phyloP scores from a whole-genome alignment of 2,888 invertebrate genomes.

The Synergus gifuensis region DNA sequence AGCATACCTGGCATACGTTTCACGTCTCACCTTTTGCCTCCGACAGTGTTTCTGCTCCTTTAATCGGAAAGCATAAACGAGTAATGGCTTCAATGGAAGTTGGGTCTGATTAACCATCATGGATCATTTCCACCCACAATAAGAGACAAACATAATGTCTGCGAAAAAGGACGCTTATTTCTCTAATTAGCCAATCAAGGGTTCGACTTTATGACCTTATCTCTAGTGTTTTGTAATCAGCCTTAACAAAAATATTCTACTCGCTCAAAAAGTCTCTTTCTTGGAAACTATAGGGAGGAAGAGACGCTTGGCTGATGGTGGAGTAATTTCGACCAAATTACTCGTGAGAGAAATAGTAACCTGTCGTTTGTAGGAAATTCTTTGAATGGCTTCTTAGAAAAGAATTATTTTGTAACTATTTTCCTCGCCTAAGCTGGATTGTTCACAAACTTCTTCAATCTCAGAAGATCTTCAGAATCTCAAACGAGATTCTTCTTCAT shows the following conservation, averaged over 20 bases:
- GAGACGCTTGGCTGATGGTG: neutral
- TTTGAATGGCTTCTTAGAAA: constrained; percentile 20
- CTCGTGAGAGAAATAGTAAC: constrained; percentile 26
- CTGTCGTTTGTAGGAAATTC: constrained; percentile 28
- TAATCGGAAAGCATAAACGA: neutral
- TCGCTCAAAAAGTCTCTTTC: constrained; percentile 1
- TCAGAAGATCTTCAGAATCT: no score
- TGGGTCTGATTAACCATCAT: constrained; percentile 19
- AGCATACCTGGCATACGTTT: constrained; percentile 12
- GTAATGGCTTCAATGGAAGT: constrained; percentile 5
- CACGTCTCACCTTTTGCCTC: constrained; percentile 12
- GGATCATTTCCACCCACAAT: constrained; percentile 13
- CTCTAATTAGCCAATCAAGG: constrained; percentile 3
- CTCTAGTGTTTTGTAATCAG: constrained; percentile 11
- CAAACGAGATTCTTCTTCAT: neutral
- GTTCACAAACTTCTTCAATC: constrained; percentile 8
- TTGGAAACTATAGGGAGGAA: constrained; percentile 7
- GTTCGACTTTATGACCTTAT: neutral
- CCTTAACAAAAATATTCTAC: constrained; percentile 4
- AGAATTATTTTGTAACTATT: constrained; percentile 18
- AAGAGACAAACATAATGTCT: neutral
- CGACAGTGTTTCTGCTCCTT: neutral
- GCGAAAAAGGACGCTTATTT: neutral
- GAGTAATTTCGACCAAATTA: constrained; percentile 36
- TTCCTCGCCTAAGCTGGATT: neutral